Conservation (phyloP, 2,888 invertebrate genomes). For the Alcis repandata region DNA sequence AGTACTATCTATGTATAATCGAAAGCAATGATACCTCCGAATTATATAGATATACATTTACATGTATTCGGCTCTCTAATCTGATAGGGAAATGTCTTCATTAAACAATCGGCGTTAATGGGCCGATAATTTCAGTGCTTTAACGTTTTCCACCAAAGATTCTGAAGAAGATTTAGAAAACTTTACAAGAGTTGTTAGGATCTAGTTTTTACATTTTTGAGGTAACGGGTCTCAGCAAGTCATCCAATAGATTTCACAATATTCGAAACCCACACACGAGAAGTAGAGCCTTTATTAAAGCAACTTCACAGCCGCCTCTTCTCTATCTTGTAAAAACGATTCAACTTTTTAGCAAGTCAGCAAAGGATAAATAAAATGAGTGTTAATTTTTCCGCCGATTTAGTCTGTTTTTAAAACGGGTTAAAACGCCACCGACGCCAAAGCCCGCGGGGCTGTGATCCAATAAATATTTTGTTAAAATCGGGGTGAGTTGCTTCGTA, state of each 20-base stretch:
- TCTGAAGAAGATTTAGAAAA: background rate
- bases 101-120: slow-evolving; percentile 8
- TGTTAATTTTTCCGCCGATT: background rate
- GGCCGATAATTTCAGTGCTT: background rate
- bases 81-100: slow-evolving; percentile 11
- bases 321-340: too few relatives aligned
- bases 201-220: too few relatives aligned
- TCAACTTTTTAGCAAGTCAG: too few relatives aligned
- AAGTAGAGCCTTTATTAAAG: too few relatives aligned
- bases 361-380: background rate
- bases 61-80: background rate
- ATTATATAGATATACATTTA: slow-evolving; percentile 10
- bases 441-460: background rate
- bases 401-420: background rate
- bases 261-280: too few relatives aligned
- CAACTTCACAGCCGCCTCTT: too few relatives aligned
- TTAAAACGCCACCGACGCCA: slow-evolving; percentile 1
- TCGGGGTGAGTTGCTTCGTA: slow-evolving; percentile 3
- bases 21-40: slow-evolving; percentile 3
- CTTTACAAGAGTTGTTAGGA: background rate
- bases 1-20: slow-evolving; percentile 18
- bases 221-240: too few relatives aligned
- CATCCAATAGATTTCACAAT: too few relatives aligned
- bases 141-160: too few relatives aligned
- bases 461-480: slow-evolving; percentile 15